Conservation (phyloP, 2,797 vertebrate species). For the Pygocentrus nattereri region DNA sequence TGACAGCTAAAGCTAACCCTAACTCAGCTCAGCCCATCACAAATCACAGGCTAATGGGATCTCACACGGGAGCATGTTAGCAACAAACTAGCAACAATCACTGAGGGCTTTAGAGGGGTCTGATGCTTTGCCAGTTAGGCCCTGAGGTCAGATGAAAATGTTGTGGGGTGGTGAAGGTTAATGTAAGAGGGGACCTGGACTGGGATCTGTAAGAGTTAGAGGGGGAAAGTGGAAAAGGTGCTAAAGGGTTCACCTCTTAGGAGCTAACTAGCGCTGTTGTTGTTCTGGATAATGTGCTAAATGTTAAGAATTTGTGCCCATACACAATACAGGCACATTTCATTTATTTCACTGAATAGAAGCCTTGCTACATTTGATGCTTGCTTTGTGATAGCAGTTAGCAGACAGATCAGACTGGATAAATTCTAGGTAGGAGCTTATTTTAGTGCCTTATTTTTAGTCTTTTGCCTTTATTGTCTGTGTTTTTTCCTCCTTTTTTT, state of each 20-base stretch:
- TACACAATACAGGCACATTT: not conserved
- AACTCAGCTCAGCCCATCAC: constrained; percentile 32
- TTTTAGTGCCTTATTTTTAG: not conserved
- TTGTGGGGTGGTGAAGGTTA: constrained; percentile 36
- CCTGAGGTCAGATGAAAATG: constrained; percentile 46
- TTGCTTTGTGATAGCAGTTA: not conserved
- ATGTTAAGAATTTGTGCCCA: too few species aligned
- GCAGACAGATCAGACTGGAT: not conserved
- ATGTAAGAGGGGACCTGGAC: constrained; percentile 19
- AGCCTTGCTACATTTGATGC: not conserved
- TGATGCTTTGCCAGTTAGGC: not conserved
- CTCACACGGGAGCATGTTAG: constrained; percentile 17
- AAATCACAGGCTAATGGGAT: constrained; percentile 39
- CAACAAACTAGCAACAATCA: constrained; percentile 28
- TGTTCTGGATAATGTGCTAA: not conserved
- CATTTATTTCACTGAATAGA: not conserved
- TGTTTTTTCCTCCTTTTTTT: not conserved
- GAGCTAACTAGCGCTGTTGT: not conserved
- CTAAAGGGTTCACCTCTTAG: not conserved
- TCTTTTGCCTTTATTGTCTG: not conserved
- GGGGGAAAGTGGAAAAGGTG: not conserved
- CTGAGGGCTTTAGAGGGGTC: not conserved
- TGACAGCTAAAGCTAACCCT: constrained; percentile 25
- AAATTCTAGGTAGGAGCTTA: too few species aligned
- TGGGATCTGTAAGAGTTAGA: constrained; percentile 6